Percentiles rank a stretch among this genome's conserved stretches.
These are phyloP conservation scores for Rhyacichthys aspro DNA, from an alignment of 2,797 vertebrate genomes.

Conservation along the genomic window DNA sequence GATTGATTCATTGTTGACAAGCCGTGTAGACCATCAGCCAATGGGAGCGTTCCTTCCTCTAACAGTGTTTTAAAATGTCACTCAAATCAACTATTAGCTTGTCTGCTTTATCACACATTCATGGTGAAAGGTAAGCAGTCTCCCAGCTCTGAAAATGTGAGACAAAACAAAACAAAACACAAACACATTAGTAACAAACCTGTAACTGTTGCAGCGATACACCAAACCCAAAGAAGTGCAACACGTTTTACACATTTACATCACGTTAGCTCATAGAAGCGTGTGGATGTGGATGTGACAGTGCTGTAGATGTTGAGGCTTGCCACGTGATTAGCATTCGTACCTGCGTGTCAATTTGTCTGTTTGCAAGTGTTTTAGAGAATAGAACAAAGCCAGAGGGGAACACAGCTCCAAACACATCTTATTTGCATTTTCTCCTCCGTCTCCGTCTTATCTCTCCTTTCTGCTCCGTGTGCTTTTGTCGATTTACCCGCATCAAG, in stretches of 20 bases:
- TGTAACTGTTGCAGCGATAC: no score
- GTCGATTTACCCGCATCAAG: slow-evolving; percentile 38
- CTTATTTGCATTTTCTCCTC: slow-evolving; percentile 11
- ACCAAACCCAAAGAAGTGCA: no score
- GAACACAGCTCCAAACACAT: background rate
- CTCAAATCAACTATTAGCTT: no score
- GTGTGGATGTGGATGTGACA: background rate
- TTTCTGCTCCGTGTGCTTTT: slow-evolving; percentile 26
- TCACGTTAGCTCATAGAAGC: background rate
- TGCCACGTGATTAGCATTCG: slow-evolving; percentile 3
- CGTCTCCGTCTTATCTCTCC: slow-evolving; percentile 14
- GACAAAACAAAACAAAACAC: no score
- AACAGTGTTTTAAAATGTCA: no score
- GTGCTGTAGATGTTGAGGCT: background rate
- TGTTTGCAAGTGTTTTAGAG: background rate
- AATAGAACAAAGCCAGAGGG: background rate
- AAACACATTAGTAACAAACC: no score
- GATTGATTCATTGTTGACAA: no score
- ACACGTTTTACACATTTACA: background rate
- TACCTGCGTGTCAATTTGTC: slow-evolving; percentile 8
- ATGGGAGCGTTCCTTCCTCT: no score
- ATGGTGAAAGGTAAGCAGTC: no score
- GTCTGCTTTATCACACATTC: no score
- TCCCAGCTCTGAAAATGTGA: no score
- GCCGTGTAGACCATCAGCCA: no score